Evolutionary conservation across 2,113 vertebrate species (phyloP), one percentile per base, ranked within the genome.

Genomic region (Poeciliopsis retropinna): DNA sequence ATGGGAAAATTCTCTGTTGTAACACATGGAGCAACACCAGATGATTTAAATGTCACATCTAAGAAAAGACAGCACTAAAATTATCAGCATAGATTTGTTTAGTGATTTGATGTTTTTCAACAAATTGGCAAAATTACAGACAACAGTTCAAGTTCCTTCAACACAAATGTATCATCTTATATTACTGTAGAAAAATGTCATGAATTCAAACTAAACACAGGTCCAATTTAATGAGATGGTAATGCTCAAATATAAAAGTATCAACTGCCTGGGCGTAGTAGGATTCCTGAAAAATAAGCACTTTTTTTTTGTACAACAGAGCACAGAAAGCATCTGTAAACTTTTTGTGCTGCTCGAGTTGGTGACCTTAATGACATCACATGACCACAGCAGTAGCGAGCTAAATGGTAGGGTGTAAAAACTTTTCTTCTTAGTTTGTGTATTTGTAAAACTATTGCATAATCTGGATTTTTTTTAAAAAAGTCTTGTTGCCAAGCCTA

Each of bases 361-460:
- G 7, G 5, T 47, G 44, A 47, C 17, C 14, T 19, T 47, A 47
- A 47, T 6, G 44, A 79, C 66, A 73, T 74, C 51, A 62, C 73
- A 68, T 82, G 80, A 84, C 54, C 62, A 73, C 44, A 73, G 66
- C 60, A 76, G 64, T 72, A 72, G 37, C 64, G 80, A 64, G 37
- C 51, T 37, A 72, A 80, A 54, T 69, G 54, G 39, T 41, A 41
- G 39, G 12, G 39, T 15, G 12, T 15, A 41, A 3, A 41, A 13
- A 15, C 39, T 4, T 41, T 3, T 41, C 39, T 41, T 41, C 39
- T 41, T 41, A 41, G 39, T 41, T 3, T 41, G 39, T 41, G 39
- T 41, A 41, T 41, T 41, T 41, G 39, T 41, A 13, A 41, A 41
- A 41, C 13, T 41, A 14, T 41, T 41, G 14, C 13, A 41, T 13